Base-by-base conservation (phyloP, 2,797 vertebrate species). In the Psittacula echo region DNA sequence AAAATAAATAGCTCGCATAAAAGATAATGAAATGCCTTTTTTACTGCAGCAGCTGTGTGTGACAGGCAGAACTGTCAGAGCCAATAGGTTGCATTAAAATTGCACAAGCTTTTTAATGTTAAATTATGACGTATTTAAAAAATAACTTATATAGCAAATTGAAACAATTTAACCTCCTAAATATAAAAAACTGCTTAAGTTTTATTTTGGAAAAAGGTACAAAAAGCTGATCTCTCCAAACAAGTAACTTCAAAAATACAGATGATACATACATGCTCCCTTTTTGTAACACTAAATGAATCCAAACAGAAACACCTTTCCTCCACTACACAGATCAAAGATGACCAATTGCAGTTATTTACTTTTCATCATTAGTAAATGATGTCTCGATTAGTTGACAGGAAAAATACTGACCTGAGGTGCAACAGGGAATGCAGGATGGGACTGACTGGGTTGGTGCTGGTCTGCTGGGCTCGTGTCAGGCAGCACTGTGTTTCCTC, bases 381-480 rank as follows among this genome's bases (percentile, higher is more conserved):
- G 37, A 39, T 39, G 1, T 65, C 76, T 84, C 0, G 0, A 56
- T 75, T 72, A 92, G 32, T 53, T 6, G 11, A 75, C 96, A 88
- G 53, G 58, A 94, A 90, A 93, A 77, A 91, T 92, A 98, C 98
- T 98, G 89, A 99, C 99, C 99, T 99, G 99, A 95, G 99, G 99
- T 94, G 99, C 99, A 96, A 99, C 98, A 8, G 99, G 97, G 96
- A 99, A 99, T 0, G 98, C 95, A 37, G 98, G 98, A 93, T 99
- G 99, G 72, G 98, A 97, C 96, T 99, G 99, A 90, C 98, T 98
- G 92, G 98, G 97, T 41, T 98, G 99, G 96, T 98, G 98, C 93
- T 98, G 99, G 89, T 99, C 99, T 86, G 98, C 98, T 60, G 99
- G 98, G 97, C 98, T 99, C 32, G 98, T 94, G 82, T 99, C 99